phyloP scores from a whole-genome alignment of 2,113 vertebrate species.

The Semnopithecus entellus region DNA sequence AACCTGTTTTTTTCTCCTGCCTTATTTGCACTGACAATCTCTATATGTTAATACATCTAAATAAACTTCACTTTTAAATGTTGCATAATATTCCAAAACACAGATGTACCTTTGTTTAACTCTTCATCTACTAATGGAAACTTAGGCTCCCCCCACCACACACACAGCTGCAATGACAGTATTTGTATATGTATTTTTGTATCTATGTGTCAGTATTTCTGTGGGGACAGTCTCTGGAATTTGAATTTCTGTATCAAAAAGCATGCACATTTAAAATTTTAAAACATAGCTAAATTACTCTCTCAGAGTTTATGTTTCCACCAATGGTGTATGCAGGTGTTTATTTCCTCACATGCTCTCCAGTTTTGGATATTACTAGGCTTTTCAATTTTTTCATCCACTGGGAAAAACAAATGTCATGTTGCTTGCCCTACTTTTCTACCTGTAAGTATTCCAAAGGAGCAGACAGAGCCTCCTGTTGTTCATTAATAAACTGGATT shows the following conservation, averaged over 20 bases:
- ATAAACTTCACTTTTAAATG: slow-evolving; percentile 6
- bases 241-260: slow-evolving; percentile 48
- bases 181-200: slow-evolving; percentile 4
- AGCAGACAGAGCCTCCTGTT: slow-evolving; percentile 38
- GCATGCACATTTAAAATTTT: slow-evolving; percentile 10
- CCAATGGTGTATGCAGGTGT: neutral
- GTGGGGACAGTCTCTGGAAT: neutral
- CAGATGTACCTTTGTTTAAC: neutral
- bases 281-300: neutral
- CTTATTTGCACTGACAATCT: neutral
- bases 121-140: slow-evolving; percentile 5
- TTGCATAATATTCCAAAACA: neutral
- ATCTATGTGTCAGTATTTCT: slow-evolving; percentile 1
- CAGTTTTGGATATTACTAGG: slow-evolving; percentile 26
- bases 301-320: slow-evolving; percentile 21
- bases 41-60: neutral
- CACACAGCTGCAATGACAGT: neutral
- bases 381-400: slow-evolving; percentile 30
- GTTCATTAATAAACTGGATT: slow-evolving; percentile 54
- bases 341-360: slow-evolving; percentile 37
- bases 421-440: slow-evolving; percentile 54
- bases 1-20: slow-evolving; percentile 15
- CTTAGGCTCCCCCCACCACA: neutral
- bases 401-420: slow-evolving; percentile 51
- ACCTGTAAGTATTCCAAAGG: slow-evolving; percentile 55